Evolutionary conservation across 1,140 invertebrate genomes (phyloP).

Genomic region (Hypothenemus hampei): DNA sequence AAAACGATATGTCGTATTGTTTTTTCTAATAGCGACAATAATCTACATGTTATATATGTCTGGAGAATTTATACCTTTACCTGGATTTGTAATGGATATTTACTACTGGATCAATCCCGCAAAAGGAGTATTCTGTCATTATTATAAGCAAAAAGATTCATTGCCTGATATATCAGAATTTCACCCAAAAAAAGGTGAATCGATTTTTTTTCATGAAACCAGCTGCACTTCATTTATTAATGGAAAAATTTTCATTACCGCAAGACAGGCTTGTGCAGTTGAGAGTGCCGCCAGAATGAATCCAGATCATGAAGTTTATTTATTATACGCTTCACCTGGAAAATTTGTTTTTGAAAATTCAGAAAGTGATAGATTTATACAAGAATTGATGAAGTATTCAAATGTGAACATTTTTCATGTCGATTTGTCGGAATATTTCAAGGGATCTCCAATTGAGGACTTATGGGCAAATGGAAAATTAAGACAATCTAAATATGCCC

Average conservation of each 20-base stretch:
- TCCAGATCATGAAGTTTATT: conserved; percentile 52
- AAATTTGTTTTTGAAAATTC: conserved; percentile 40
- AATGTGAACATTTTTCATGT: conserved; percentile 57
- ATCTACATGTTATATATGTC: too few species aligned
- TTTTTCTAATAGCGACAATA: too few species aligned
- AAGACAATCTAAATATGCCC: conserved; percentile 51
- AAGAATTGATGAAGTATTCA: conserved; percentile 49
- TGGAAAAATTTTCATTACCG: conserved; percentile 45
- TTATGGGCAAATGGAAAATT: conserved; percentile 55
- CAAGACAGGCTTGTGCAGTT: conserved; percentile 61
- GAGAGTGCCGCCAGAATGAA: conserved; percentile 62
- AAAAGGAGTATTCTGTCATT: conserved; percentile 25
- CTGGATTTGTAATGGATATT: conserved; percentile 3
- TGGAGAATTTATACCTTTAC: not conserved
- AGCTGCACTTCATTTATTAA: conserved; percentile 45
- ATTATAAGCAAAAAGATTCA: conserved; percentile 9
- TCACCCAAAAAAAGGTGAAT: conserved; percentile 34
- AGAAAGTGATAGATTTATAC: conserved; percentile 43
- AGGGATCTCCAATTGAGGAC: conserved; percentile 55
- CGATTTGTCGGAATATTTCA: conserved; percentile 54
- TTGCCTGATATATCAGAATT: conserved; percentile 34
- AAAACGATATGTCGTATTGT: too few species aligned
- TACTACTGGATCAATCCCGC: conserved; percentile 22
- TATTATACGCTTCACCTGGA: conserved; percentile 53
- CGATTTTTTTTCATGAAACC: conserved; percentile 45